These are phyloP conservation scores for Coleophora deauratella DNA, from an alignment of 2,888 invertebrate species.

Conservation along the genomic window DNA sequence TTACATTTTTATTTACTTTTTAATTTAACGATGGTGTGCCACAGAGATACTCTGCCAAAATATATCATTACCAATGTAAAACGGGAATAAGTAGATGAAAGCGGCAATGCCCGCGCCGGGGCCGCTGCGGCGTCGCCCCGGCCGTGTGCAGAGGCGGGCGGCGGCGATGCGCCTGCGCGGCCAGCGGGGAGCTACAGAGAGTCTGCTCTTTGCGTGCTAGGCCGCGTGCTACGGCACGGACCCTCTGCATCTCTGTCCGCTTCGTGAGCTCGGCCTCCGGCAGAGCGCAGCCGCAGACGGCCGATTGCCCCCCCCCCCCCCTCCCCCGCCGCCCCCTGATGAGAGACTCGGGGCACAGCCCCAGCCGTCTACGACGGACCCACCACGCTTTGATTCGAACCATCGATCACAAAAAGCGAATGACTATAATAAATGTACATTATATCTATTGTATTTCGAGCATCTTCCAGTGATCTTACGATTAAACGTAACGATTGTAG, in stretches of 20 bases:
- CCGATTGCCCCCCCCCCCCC: conserved; percentile 2
- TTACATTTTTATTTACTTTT: conserved; percentile 71
- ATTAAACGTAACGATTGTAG: conserved; percentile 55
- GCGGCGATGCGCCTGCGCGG: not conserved
- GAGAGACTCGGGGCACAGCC: conserved; percentile 20
- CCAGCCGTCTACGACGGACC: conserved; percentile 22
- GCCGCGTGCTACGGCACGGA: too few relatives aligned
- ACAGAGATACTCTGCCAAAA: conserved; percentile 75
- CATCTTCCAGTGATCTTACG: conserved; percentile 71
- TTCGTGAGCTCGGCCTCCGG: too few relatives aligned
- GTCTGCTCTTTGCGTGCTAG: too few relatives aligned
- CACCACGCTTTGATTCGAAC: conserved; percentile 29
- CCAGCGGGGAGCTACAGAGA: too few relatives aligned
- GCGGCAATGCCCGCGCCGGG: not conserved
- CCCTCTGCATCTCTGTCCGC: too few relatives aligned
- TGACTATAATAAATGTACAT: conserved; percentile 43
- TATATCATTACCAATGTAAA: conserved; percentile 68
- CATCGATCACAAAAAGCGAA: conserved; percentile 36
- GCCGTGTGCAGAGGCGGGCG: conserved; percentile 2
- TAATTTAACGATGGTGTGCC: conserved; percentile 74
- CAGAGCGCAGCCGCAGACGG: too few relatives aligned
- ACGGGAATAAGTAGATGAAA: conserved; percentile 33
- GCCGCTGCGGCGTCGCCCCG: not conserved
- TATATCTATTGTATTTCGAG: conserved; percentile 51
- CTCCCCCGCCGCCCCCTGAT: conserved; percentile 11